Evolutionary conservation across 30 jellyfish, hydroid and myxozoan species (phyloP).

Genomic region (Hydractinia symbiolongicarpus): DNA sequence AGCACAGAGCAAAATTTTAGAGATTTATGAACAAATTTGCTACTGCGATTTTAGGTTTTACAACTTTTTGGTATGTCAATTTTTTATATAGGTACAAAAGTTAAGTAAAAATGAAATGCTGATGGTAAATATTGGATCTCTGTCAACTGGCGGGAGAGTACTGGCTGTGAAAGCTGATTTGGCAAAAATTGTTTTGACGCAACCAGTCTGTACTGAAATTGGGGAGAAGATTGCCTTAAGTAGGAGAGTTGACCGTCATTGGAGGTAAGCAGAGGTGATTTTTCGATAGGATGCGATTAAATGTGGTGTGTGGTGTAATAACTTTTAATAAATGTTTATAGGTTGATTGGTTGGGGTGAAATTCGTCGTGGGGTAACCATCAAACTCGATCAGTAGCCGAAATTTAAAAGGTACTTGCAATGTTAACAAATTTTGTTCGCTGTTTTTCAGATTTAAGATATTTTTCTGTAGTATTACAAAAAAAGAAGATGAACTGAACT

Average conservation of each 20-base stretch:
- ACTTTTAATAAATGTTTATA: neutral
- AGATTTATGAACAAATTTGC: no score
- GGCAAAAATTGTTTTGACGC: slow-evolving; percentile 95
- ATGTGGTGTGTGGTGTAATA: neutral
- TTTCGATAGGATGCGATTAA: neutral
- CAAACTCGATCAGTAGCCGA: slow-evolving; percentile 23
- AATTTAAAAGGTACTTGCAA: neutral
- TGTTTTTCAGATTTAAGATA: no score
- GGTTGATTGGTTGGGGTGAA: slow-evolving; percentile 99
- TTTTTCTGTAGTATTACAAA: no score
- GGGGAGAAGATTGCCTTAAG: slow-evolving; percentile 99
- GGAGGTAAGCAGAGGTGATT: slow-evolving; percentile 70
- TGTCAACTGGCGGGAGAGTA: slow-evolving; percentile 99
- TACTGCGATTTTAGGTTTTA: no score
- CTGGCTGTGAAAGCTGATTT: slow-evolving; percentile 98
- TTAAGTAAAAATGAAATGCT: slow-evolving; percentile 88
- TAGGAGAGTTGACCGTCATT: slow-evolving; percentile 97
- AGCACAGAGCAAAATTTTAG: no score
- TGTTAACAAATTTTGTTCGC: no score
- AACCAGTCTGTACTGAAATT: slow-evolving; percentile 99
- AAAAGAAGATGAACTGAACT: no score
- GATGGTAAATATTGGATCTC: slow-evolving; percentile 97
- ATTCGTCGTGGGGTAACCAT: slow-evolving; percentile 97
- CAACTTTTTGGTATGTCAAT: neutral
- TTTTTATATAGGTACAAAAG: slow-evolving; percentile 62